Percentiles rank a stretch among this genome's conserved stretches.
Evolutionary conservation across 2,888 invertebrate genomes (phyloP).

Genomic region (Oxycera nigricornis): DNA sequence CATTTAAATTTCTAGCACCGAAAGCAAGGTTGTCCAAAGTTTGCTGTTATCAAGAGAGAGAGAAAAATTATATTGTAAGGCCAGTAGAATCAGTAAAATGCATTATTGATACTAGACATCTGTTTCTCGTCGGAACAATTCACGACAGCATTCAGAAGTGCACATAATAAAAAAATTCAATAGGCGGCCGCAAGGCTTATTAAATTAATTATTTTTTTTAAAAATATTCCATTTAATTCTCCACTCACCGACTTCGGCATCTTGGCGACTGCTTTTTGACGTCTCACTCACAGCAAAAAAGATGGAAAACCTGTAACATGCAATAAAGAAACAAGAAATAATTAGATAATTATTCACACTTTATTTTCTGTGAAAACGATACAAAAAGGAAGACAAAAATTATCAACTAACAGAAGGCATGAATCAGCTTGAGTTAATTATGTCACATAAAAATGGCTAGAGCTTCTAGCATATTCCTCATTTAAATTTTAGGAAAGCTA

Average conservation of each 20-base stretch:
- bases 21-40: conserved; percentile 2
- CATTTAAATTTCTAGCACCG: background rate
- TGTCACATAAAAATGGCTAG: background rate
- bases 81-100: background rate
- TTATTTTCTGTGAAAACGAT: conserved; percentile 17
- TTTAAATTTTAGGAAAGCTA: background rate
- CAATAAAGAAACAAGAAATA: conserved; percentile 6
- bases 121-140: background rate
- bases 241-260: conserved; percentile 72
- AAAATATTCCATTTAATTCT: conserved; percentile 27
- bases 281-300: conserved; percentile 51
- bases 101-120: conserved; percentile 3
- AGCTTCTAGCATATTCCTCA: background rate
- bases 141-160: background rate
- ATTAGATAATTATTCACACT: conserved; percentile 36
- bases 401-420: background rate
- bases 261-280: conserved; percentile 53
- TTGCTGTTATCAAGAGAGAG: background rate
- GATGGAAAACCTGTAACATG: conserved; percentile 32
- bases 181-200: background rate
- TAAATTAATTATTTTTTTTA: conserved; percentile 41
- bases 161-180: background rate
- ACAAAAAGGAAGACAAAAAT: conserved; percentile 26
- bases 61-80: background rate
- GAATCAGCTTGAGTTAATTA: conserved; percentile 16